Conservation (phyloP, 1,140 invertebrate species). For the Aphaenogaster floridana region DNA sequence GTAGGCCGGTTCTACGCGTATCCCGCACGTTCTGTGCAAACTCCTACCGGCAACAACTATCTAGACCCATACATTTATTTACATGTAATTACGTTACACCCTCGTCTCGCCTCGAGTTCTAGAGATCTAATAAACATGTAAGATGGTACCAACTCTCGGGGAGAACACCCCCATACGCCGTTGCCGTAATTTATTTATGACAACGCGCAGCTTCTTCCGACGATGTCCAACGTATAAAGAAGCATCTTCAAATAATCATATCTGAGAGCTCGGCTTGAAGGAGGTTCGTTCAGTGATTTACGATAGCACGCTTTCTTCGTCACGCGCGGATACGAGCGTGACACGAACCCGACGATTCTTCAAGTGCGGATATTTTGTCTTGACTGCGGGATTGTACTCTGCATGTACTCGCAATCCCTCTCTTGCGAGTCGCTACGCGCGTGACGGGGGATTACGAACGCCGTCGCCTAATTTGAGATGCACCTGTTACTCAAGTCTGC, state of each 20-base stretch:
- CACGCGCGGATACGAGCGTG: too few species aligned
- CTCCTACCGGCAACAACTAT: slow-evolving; percentile 73
- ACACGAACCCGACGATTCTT: neutral
- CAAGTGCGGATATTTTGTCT: slow-evolving; percentile 2
- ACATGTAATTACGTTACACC: slow-evolving; percentile 79
- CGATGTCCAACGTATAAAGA: slow-evolving; percentile 22
- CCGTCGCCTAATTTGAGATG: slow-evolving; percentile 42
- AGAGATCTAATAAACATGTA: slow-evolving; percentile 75
- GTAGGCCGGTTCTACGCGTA: slow-evolving; percentile 68
- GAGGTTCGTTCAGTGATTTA: neutral
- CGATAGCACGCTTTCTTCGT: neutral
- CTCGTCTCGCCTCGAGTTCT: slow-evolving; percentile 53
- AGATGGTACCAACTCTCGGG: slow-evolving; percentile 29
- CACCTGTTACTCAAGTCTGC: slow-evolving; percentile 53
- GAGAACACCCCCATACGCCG: neutral
- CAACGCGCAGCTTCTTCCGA: neutral
- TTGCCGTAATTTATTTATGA: slow-evolving; percentile 74
- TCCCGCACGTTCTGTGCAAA: slow-evolving; percentile 51
- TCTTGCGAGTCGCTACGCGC: slow-evolving; percentile 10
- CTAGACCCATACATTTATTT: slow-evolving; percentile 82
- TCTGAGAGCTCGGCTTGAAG: neutral
- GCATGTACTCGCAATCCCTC: slow-evolving; percentile 2
- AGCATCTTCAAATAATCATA: slow-evolving; percentile 7
- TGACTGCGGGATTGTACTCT: neutral
- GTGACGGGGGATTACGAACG: slow-evolving; percentile 35